Base-by-base conservation (phyloP, 2,797 vertebrate species). In the Anisognathus igniventris region DNA sequence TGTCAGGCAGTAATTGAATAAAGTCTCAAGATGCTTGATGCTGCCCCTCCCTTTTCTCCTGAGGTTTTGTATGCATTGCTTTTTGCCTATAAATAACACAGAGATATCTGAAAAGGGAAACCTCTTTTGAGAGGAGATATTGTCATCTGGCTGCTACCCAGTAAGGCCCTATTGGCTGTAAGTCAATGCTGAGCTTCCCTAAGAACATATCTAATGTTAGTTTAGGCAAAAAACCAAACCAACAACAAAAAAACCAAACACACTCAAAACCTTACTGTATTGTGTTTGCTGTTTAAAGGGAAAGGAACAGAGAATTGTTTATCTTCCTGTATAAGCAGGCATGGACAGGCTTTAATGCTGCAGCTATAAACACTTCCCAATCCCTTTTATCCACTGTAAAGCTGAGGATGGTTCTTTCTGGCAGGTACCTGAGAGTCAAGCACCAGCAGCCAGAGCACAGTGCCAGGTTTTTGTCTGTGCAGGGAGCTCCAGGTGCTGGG, bases 1-100 rank as follows among this genome's bases (percentile, higher is more conserved):
- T 35, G 20, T 74, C 57, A 48, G 64, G 57, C 42, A 77, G 45
- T 75, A 77, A 74, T 5, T 82, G 27, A 82, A 85, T 53, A 27
- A 89, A 84, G 22, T 42, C 37, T 22, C 53, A 48, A 48, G 37
- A 40, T 84, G 44, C 65, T 82, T 91, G 48, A 74, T 89, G 72
- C 24, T 85, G 67, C n/a, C 23, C 25, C 17, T 92, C 39, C 67
- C 35, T 80, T 84, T 90, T 86, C 64, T 61, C 31, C 40, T 16
- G 40, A 74, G 13, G 39, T 78, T 94, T 81, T 85, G 20, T 54
- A 51, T 53, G 47, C 14, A 5, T 62, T 76, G 42, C 57, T 95
- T 80, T 86, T 66, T 75, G 51, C 40, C 86, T 95, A 72, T 92
- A 95, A 96, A 95, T 94, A 95, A 60, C 73, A 72, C 40, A 67